Percentiles rank a stretch among this genome's conserved stretches.
Conservation (phyloP, 2,888 invertebrate genomes). For the Acleris emargana region DNA sequence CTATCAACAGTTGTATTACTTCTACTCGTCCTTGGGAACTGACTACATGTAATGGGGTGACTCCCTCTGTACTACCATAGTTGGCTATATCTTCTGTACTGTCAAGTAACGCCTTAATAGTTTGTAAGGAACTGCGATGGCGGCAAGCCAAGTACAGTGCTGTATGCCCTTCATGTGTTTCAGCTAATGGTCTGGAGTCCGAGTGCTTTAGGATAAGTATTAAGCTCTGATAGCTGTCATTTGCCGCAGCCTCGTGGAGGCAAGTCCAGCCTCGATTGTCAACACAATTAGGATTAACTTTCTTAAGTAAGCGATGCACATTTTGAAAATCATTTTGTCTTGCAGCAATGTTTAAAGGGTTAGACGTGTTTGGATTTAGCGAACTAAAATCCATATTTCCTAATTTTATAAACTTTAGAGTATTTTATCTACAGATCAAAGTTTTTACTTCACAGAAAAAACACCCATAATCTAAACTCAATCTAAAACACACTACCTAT, state of each 20-base stretch:
- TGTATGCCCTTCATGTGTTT: conserved; percentile 79
- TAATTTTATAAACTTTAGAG: background rate
- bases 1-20: conserved; percentile 64
- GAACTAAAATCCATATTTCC: conserved; percentile 76
- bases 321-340: conserved; percentile 64
- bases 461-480: too few species aligned
- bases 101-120: conserved; percentile 64
- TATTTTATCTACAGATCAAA: too few species aligned
- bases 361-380: conserved; percentile 74
- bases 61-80: conserved; percentile 73
- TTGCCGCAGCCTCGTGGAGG: conserved; percentile 78
- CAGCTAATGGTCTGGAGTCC: conserved; percentile 61
- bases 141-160: conserved; percentile 75
- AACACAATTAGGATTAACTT: conserved; percentile 73
- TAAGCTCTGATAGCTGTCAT: conserved; percentile 68
- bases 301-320: conserved; percentile 65
- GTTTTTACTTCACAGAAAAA: too few species aligned
- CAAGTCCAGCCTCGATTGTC: conserved; percentile 83
- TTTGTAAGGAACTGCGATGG: conserved; percentile 60
- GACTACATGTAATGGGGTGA: conserved; percentile 74
- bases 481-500: too few species aligned
- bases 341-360: conserved; percentile 74
- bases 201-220: conserved; percentile 63
- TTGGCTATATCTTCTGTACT: conserved; percentile 68
- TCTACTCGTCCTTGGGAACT: conserved; percentile 68